These are phyloP conservation scores for Papilio protenor DNA, from an alignment of 2,888 invertebrate species.

Conservation along the genomic window DNA sequence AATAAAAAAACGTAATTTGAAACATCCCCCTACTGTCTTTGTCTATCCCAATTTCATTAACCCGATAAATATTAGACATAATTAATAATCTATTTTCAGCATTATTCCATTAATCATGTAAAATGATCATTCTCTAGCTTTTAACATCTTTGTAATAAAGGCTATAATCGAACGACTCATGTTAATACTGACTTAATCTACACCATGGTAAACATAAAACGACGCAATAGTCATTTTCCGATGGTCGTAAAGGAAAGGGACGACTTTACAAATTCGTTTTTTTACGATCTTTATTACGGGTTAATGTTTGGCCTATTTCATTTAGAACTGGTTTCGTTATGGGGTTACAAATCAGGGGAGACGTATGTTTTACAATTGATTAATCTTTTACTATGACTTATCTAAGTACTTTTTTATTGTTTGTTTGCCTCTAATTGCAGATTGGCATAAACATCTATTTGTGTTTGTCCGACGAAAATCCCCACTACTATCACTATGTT, in stretches of 20 bases:
- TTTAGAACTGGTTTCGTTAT: slow-evolving; percentile 21
- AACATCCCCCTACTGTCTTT: background rate
- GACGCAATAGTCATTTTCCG: slow-evolving; percentile 38
- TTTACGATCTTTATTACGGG: slow-evolving; percentile 37
- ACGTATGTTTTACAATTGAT: background rate
- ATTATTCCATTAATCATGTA: slow-evolving; percentile 21
- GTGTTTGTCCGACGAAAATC: background rate
- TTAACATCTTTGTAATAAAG: background rate
- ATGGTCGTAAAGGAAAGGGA: slow-evolving; percentile 38
- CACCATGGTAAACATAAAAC: slow-evolving; percentile 34
- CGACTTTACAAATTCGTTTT: slow-evolving; percentile 35
- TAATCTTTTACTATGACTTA: background rate
- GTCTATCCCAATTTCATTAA: background rate
- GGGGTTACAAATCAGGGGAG: slow-evolving; percentile 30
- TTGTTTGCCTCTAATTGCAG: background rate
- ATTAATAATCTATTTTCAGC: background rate
- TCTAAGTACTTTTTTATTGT: background rate
- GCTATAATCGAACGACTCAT: background rate
- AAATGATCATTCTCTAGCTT: background rate
- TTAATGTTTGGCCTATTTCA: slow-evolving; percentile 39
- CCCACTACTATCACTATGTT: background rate
- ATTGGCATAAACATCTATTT: too few relatives aligned
- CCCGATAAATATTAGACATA: background rate
- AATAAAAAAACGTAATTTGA: background rate
- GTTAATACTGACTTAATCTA: slow-evolving; percentile 28